Percentiles rank a stretch among this genome's conserved stretches.
These are phyloP conservation scores for Oscheius sp. DNA, from an alignment of 2,888 invertebrate species.

Conservation along the genomic window DNA sequence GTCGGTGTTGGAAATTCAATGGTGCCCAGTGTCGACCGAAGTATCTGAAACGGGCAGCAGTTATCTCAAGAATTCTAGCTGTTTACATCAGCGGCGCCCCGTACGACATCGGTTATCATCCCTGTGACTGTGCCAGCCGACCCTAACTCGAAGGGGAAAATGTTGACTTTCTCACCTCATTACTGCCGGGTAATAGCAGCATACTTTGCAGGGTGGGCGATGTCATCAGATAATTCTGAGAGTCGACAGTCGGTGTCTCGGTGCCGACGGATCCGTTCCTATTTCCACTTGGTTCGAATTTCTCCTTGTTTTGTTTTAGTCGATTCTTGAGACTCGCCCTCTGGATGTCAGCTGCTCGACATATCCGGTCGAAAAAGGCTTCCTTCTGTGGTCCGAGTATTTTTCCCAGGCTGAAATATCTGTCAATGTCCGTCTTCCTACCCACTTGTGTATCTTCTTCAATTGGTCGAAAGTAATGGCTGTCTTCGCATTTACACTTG, in stretches of 20 bases:
- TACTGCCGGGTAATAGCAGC: slow-evolving; percentile 33
- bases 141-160: background rate
- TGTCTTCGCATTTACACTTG: slow-evolving; percentile 58
- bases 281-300: slow-evolving; percentile 30
- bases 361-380: slow-evolving; percentile 55
- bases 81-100: slow-evolving; percentile 13
- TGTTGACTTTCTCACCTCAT: slow-evolving; percentile 16
- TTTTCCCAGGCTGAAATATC: slow-evolving; percentile 44
- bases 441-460: slow-evolving; percentile 54
- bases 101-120: slow-evolving; percentile 6
- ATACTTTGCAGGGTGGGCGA: slow-evolving; percentile 45
- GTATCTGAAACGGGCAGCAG: background rate
- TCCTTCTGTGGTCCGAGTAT: slow-evolving; percentile 57
- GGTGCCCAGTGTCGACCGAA: background rate
- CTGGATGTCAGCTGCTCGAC: slow-evolving; percentile 60
- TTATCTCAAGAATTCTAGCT: slow-evolving; percentile 14
- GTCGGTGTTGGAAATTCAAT: slow-evolving; percentile 27
- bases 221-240: slow-evolving; percentile 38
- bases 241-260: slow-evolving; percentile 30
- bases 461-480: slow-evolving; percentile 59
- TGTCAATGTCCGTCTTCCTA: no score
- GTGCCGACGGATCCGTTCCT: background rate
- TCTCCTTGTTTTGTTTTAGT: slow-evolving; percentile 58
- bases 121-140: slow-evolving; percentile 15
- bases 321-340: slow-evolving; percentile 59